Percentiles rank a stretch among this genome's conserved stretches.
Evolutionary conservation across 2,888 invertebrate genomes (phyloP).

Genomic region (Chorisops tibialis): DNA sequence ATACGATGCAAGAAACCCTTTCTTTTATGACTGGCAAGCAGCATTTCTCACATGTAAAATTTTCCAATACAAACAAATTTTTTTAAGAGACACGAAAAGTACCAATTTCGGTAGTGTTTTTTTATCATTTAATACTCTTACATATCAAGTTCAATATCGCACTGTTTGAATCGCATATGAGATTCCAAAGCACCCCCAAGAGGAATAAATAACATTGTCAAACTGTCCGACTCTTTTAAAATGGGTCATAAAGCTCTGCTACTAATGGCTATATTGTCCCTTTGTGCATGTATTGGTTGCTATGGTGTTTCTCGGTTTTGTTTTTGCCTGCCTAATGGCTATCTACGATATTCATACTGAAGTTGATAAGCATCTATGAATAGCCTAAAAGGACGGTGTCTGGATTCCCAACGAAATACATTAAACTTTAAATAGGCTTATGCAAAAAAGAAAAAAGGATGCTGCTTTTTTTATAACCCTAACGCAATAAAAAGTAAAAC

Average conservation of each 20-base stretch:
- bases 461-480: slow-evolving; percentile 1
- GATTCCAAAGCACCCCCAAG: slow-evolving; percentile 24
- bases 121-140: too few relatives aligned
- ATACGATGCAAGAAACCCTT: too few relatives aligned
- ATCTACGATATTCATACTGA: slow-evolving; percentile 24
- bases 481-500: background rate
- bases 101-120: too few relatives aligned
- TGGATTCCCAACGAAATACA: background rate
- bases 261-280: slow-evolving; percentile 29
- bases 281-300: slow-evolving; percentile 11
- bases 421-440: slow-evolving; percentile 24
- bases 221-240: slow-evolving; percentile 32
- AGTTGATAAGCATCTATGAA: slow-evolving; percentile 30
- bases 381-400: slow-evolving; percentile 13
- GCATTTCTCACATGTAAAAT: too few relatives aligned
- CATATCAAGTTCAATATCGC: too few relatives aligned
- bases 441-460: slow-evolving; percentile 10
- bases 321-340: slow-evolving; percentile 24
- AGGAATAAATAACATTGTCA: slow-evolving; percentile 31
- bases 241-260: slow-evolving; percentile 32
- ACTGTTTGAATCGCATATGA: background rate
- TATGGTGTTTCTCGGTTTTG: background rate
- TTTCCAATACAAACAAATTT: too few relatives aligned
- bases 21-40: too few relatives aligned
- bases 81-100: too few relatives aligned